Percentiles rank a stretch among this genome's conserved stretches.
phyloP scores from a whole-genome alignment of 2,113 vertebrate species.

The Dromaius novaehollandiae region DNA sequence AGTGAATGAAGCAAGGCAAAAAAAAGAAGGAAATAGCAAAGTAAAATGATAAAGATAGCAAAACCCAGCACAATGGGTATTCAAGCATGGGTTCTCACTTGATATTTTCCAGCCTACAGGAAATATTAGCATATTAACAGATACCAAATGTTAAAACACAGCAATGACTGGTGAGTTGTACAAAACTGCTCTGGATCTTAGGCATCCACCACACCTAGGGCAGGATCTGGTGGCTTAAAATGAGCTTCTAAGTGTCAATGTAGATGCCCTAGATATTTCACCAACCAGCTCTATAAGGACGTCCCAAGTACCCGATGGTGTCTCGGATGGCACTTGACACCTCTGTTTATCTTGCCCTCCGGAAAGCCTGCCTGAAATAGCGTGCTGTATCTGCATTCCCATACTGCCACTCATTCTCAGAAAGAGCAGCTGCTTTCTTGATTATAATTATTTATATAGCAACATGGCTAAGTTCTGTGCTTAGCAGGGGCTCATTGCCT shows the following conservation, averaged over 20 bases:
- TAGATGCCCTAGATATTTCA: neutral
- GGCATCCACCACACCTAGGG: neutral
- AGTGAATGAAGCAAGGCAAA: neutral
- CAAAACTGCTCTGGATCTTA: neutral
- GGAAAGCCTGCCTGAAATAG: neutral
- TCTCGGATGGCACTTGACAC: neutral
- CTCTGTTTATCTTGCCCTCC: neutral
- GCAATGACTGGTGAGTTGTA: neutral
- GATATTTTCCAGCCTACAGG: neutral
- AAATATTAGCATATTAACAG: neutral
- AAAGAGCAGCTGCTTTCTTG: neutral
- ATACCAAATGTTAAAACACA: neutral
- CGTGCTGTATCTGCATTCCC: neutral
- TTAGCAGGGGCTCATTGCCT: neutral
- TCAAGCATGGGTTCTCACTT: neutral
- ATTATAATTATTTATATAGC: neutral
- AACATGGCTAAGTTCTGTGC: neutral
- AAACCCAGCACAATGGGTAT: neutral
- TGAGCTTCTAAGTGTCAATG: accelerated
- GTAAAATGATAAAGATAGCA: neutral
- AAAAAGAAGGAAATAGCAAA: neutral
- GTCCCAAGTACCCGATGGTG: neutral
- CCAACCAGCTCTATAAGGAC: neutral
- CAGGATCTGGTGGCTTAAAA: neutral
- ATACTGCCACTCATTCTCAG: neutral